Base-by-base conservation (phyloP, 1,140 invertebrate genomes). In the Trissolcus basalis region DNA sequence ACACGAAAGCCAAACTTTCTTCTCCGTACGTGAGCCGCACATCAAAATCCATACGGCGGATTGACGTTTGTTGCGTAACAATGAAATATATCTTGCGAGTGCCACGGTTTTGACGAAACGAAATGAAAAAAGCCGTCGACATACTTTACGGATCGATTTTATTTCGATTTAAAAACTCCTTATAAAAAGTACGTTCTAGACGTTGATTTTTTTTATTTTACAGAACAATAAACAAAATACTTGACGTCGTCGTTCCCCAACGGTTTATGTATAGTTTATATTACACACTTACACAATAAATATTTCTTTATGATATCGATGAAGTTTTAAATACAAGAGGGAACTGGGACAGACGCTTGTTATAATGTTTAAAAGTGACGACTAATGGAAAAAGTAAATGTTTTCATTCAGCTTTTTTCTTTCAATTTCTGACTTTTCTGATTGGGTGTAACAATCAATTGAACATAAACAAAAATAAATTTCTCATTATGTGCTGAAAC, bases 1-100 rank as follows among this genome's bases (percentile, higher is more conserved):
- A 77, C 69, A 71, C 55, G 63, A 77, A 77, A 71, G 65, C 61
- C 56, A 13, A 48, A 77, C 56, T 76, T 76, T 76, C 73, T 70
- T 76, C 59, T 64, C 32, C 14, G 48, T 70, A 76, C 72, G 72
- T 75, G 72, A 75, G 35, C 53, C 53, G 72, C 63, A 63, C 72
- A 53, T 64, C 51, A 75, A 69, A 69, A 74, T 67, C 15, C 39
- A 67, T 48, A n/a, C n/a, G 32, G 32, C 56, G 32, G 39, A 67
- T 27, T 16, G 16, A 41, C 36, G 6, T n/a, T 75, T 68, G 69
- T 69, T 69, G 47, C 49, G 58, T 58, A 74, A 68, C 51, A 74
- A 74, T 68, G 60, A 48, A 14, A n/a, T n/a, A 56, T 47, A 67
- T 73, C 55, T 27, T 16, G 33, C 33, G 10, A 35, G 5, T 35